Percentiles rank a stretch among this genome's conserved stretches.
Evolutionary conservation across 2,888 invertebrate genomes (phyloP).

Genomic region (Drosophila lacicola): DNA sequence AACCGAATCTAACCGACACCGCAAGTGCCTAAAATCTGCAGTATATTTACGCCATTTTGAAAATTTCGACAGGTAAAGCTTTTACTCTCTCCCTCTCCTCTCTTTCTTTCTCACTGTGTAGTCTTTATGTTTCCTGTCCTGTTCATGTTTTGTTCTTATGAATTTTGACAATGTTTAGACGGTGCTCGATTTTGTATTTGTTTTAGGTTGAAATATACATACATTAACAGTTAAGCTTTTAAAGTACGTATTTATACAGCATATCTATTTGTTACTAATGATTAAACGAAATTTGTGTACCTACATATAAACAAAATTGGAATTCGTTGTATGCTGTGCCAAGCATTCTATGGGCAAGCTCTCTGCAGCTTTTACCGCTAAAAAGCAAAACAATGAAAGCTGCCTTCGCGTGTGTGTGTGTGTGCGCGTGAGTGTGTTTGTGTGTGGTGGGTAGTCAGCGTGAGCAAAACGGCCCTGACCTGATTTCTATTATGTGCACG

Average conservation of each 20-base stretch:
- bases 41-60: slow-evolving; percentile 16
- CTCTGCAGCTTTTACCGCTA: slow-evolving; percentile 31
- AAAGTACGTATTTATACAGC: slow-evolving; percentile 75
- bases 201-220: slow-evolving; percentile 67
- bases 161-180: slow-evolving; percentile 52
- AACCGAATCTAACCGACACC: slow-evolving; percentile 67
- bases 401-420: slow-evolving; percentile 14
- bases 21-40: slow-evolving; percentile 48
- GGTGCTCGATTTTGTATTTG: slow-evolving; percentile 77
- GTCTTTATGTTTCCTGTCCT: slow-evolving; percentile 42
- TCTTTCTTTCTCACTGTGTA: slow-evolving; percentile 12
- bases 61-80: slow-evolving; percentile 45
- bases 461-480: slow-evolving; percentile 85
- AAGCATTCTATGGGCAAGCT: slow-evolving; percentile 24
- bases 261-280: slow-evolving; percentile 79
- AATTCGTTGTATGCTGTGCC: slow-evolving; percentile 1
- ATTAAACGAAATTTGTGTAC: slow-evolving; percentile 65
- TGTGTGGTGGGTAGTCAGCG: slow-evolving; percentile 56
- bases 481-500: slow-evolving; percentile 75
- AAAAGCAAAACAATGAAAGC: slow-evolving; percentile 40
- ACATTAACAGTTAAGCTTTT: slow-evolving; percentile 69
- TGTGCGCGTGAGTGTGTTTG: slow-evolving; percentile 13
- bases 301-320: slow-evolving; percentile 42
- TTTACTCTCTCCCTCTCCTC: slow-evolving; percentile 7
- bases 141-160: slow-evolving; percentile 43